Conservation (phyloP, 2,113 vertebrate genomes). For the Chelonoidis abingdonii region DNA sequence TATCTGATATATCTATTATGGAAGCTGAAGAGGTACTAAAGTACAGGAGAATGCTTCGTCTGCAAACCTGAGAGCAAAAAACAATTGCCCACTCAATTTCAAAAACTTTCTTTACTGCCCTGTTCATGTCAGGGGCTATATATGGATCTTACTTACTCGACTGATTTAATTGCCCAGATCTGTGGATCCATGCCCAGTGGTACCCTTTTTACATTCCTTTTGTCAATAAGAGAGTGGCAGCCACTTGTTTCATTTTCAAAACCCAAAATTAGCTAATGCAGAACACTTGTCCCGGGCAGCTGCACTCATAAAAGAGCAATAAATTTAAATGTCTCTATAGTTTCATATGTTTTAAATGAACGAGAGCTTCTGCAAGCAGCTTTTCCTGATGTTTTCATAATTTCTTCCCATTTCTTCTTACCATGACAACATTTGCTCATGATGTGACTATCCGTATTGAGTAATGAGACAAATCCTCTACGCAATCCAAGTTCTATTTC, state of each 20-base stretch:
- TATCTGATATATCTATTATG: neutral
- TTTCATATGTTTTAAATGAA: neutral
- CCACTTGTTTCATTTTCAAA: slow-evolving; percentile 13
- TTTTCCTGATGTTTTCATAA: neutral
- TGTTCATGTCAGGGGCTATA: accelerated
- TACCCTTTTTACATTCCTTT: neutral
- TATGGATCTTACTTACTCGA: neutral
- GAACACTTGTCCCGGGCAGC: neutral
- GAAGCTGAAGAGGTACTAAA: neutral
- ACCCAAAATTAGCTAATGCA: neutral
- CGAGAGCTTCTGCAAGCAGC: neutral
- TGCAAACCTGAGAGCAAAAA: accelerated
- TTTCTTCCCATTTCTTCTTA: neutral
- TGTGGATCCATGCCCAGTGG: accelerated
- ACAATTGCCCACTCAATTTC: accelerated
- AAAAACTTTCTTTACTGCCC: neutral
- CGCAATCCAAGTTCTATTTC: slow-evolving; percentile 17
- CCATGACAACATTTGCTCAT: neutral
- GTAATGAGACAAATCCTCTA: neutral
- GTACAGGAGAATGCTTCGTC: neutral
- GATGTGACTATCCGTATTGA: neutral
- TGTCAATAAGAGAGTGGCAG: neutral
- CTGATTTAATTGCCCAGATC: neutral
- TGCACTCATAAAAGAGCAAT: neutral
- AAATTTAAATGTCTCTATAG: neutral